Evolutionary conservation across 2,113 vertebrate species (phyloP), one percentile per base, ranked within the genome.

Genomic region (Catharus bicknelli): DNA sequence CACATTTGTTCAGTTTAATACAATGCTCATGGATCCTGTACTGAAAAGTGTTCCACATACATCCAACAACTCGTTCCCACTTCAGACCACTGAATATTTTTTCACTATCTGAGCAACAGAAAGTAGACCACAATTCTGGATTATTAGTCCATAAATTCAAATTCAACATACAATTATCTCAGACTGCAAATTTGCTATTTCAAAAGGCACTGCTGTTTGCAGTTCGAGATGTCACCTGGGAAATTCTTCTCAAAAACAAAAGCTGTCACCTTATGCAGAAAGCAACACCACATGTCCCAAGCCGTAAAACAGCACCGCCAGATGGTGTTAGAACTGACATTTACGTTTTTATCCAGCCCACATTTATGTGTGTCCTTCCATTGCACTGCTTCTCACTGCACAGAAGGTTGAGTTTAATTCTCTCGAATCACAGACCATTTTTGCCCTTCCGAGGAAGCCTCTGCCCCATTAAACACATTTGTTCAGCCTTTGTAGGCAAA

Each of bases 261-360:
- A 72, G 38, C 10, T 69, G 63, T 13, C 50, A 75, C 53, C 53
- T 55, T 23, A 50, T 7, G 34, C 0, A 50, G 48, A 79, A 58
- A 62, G n/a, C 64, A 82, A 61, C 36, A 76, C 3, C 13, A 22
- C 47, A 1, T 7, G 32, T 7, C 16, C 50, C 21, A 19, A 55
- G 45, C 1, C 75, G 16, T 19, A 75, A 36, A 88, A 48, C 2
- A 68, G 10, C 12, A 58, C 0, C 50, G n/a, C 7, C 48, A 87
- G 53, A 23, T 48, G 22, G 16, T 61, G 23, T n/a, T 21, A 82
- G 40, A 87, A 75, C 21, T 14, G 45, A 64, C 26, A 6, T 13
- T 22, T 13, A 25, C 30, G 27, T 10, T 57, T 74, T 82, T 43
- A 72, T 5, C 22, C 1, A 0, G 14, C 2, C 22, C 0, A 0